Evolutionary conservation across 2,797 vertebrate species (phyloP).

Genomic region (Liasis olivaceus): DNA sequence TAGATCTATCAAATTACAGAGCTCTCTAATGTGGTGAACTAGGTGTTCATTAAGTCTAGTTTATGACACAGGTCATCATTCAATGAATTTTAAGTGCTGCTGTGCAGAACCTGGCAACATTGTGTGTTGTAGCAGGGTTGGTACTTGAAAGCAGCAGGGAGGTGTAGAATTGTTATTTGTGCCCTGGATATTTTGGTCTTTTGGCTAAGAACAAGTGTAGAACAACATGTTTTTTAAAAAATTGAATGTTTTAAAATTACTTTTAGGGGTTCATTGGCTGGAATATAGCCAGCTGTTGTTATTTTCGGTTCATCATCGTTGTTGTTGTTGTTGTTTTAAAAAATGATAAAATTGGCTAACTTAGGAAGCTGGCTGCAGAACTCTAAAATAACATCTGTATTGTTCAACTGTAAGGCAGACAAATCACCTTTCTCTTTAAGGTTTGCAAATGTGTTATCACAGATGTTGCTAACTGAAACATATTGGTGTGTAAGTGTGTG

Average conservation of each 20-base stretch:
- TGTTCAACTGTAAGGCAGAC: slow-evolving; percentile 22
- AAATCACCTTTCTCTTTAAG: slow-evolving; percentile 16
- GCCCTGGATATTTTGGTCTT: neutral
- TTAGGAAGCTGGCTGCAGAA: neutral
- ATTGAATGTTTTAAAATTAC: slow-evolving; percentile 40
- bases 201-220: neutral
- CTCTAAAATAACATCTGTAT: slow-evolving; percentile 1
- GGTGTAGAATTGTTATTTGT: neutral
- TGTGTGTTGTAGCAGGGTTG: neutral
- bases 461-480: slow-evolving; percentile 66
- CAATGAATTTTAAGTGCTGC: too few species aligned
- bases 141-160: neutral
- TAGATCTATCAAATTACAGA: neutral
- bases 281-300: slow-evolving; percentile 32
- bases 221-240: slow-evolving; percentile 49
- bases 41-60: neutral
- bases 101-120: neutral
- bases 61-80: neutral
- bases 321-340: neutral
- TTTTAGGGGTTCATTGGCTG: slow-evolving; percentile 48
- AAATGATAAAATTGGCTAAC: neutral
- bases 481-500: slow-evolving; percentile 47
- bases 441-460: slow-evolving; percentile 54
- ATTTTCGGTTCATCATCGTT: neutral
- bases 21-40: neutral